Evolutionary conservation across 2,888 invertebrate genomes (phyloP).

Genomic region (Sicus ferrugineus): DNA sequence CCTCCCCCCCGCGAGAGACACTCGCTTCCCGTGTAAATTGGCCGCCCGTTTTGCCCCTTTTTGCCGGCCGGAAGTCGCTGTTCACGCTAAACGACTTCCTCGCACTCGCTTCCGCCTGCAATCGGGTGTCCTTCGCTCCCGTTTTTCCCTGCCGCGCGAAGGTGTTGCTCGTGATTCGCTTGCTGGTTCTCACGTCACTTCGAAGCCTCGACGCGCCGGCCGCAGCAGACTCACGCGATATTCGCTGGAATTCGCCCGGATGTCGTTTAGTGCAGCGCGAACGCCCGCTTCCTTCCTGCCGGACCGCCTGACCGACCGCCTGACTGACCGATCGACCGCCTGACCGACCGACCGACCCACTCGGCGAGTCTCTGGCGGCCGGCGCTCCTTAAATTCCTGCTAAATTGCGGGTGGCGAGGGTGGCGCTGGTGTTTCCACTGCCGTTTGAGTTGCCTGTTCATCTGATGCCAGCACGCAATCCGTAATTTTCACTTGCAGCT

Average conservation of each 20-base stretch:
- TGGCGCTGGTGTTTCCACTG: conserved; percentile 21
- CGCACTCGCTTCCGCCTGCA: conserved; percentile 30
- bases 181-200: conserved; percentile 5
- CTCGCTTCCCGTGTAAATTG: not conserved
- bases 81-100: conserved; percentile 31
- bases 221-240: not conserved
- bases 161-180: conserved; percentile 18
- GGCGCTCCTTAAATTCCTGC: not conserved
- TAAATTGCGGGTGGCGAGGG: not conserved
- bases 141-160: not conserved
- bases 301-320: not conserved
- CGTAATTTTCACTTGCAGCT: conserved; percentile 14
- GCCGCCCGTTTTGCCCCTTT: not conserved
- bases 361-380: no score
- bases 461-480: conserved; percentile 49
- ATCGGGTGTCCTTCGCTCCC: conserved; percentile 20
- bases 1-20: not conserved
- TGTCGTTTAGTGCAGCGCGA: conserved; percentile 48
- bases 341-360: no score
- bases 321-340: no score
- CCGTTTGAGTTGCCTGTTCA: conserved; percentile 41
- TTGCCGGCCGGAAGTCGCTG: conserved; percentile 15
- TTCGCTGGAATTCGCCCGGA: conserved; percentile 51
- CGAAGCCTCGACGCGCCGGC: not conserved
- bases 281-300: conserved; percentile 54